Evolutionary conservation across 2,888 invertebrate species (phyloP).

Genomic region (Dicyrtoma fusca): DNA sequence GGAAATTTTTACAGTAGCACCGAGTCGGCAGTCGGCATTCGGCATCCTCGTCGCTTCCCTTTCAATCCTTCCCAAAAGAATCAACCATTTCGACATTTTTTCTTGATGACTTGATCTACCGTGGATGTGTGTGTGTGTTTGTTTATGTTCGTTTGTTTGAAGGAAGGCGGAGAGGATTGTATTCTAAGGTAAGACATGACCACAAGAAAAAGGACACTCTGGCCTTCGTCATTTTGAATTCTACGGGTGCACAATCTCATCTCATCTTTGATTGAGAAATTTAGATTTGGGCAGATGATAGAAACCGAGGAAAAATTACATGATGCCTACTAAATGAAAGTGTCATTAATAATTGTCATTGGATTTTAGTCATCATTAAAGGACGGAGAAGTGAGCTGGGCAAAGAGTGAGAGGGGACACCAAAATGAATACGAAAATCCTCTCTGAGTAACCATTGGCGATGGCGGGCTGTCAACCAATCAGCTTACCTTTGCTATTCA

Average conservation of each 20-base stretch:
- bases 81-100: constrained; percentile 9
- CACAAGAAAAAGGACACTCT: neutral
- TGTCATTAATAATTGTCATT: constrained; percentile 56
- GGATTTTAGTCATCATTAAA: constrained; percentile 37
- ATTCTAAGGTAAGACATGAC: too few species aligned
- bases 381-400: neutral
- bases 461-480: neutral
- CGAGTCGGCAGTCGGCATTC: neutral
- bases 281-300: constrained; percentile 51
- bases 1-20: neutral
- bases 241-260: constrained; percentile 35
- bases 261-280: constrained; percentile 54
- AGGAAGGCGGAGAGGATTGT: constrained; percentile 2
- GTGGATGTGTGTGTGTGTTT: constrained; percentile 14
- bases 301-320: constrained; percentile 53
- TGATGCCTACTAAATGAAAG: constrained; percentile 51
- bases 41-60: constrained; percentile 15
- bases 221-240: too few species aligned
- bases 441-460: neutral
- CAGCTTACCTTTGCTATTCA: neutral
- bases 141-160: too few species aligned
- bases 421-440: neutral
- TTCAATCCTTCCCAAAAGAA: neutral
- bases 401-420: constrained; percentile 9
- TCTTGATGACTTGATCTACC: constrained; percentile 38